A percentile compares a stretch with the other conserved stretches of the same genome.
These are phyloP conservation scores for Himalopsyche phryganea DNA, from an alignment of 1,140 invertebrate genomes.

Conservation along the genomic window DNA sequence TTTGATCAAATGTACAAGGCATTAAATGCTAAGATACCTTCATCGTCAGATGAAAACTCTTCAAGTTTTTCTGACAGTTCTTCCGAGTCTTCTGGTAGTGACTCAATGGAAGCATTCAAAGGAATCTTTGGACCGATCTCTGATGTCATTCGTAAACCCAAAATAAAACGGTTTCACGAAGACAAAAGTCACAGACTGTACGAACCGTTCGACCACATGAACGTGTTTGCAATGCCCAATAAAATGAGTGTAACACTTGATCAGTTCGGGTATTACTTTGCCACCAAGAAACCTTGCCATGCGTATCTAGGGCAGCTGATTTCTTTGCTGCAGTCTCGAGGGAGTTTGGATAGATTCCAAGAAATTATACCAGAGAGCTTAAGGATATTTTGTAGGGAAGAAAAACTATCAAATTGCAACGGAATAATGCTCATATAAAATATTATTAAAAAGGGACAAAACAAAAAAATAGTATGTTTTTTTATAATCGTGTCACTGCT, in stretches of 20 bases:
- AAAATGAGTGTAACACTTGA: slow-evolving; percentile 38
- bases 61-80: neutral
- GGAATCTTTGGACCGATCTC: slow-evolving; percentile 9
- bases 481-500: too few relatives aligned
- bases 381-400: slow-evolving; percentile 19
- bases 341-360: slow-evolving; percentile 2
- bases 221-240: slow-evolving; percentile 30
- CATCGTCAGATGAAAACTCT: too few relatives aligned
- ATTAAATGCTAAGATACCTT: too few relatives aligned
- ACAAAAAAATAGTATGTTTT: too few relatives aligned
- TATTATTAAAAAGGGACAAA: neutral
- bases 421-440: slow-evolving; percentile 16
- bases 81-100: neutral
- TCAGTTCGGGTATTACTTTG: slow-evolving; percentile 39
- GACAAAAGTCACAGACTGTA: slow-evolving; percentile 11
- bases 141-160: slow-evolving; percentile 4
- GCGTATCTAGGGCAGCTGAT: slow-evolving; percentile 42
- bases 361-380: slow-evolving; percentile 16
- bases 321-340: slow-evolving; percentile 10
- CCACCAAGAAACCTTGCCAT: slow-evolving; percentile 42
- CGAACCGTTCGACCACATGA: slow-evolving; percentile 19
- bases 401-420: slow-evolving; percentile 8
- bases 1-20: too few relatives aligned
- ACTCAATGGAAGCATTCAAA: slow-evolving; percentile 3
- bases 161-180: slow-evolving; percentile 3